Conservation (phyloP, 2,888 invertebrate species). For the Pandemis cinnamomeana region DNA sequence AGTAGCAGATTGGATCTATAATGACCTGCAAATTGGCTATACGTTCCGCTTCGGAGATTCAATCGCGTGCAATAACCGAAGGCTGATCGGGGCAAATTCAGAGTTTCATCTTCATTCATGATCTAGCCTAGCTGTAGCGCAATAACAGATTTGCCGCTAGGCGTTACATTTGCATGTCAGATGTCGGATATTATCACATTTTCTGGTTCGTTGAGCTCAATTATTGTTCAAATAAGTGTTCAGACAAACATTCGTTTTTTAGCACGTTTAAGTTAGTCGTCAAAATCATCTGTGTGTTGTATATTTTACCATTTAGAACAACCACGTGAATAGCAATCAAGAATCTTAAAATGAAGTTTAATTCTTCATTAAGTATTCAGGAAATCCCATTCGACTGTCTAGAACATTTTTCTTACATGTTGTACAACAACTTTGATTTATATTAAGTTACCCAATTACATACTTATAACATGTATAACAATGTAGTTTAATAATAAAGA, state of each 20-base stretch:
- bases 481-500: slow-evolving; percentile 19
- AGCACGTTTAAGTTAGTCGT: slow-evolving; percentile 21
- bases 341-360: neutral
- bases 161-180: slow-evolving; percentile 57
- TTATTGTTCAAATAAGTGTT: slow-evolving; percentile 42
- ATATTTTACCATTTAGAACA: neutral
- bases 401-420: slow-evolving; percentile 28
- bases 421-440: slow-evolving; percentile 22
- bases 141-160: slow-evolving; percentile 68
- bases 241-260: slow-evolving; percentile 26
- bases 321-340: neutral
- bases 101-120: slow-evolving; percentile 49
- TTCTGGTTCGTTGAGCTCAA: slow-evolving; percentile 55
- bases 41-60: slow-evolving; percentile 63
- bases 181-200: slow-evolving; percentile 52
- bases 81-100: slow-evolving; percentile 62
- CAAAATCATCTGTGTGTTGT: neutral
- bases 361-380: slow-evolving; percentile 15
- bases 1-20: slow-evolving; percentile 45
- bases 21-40: slow-evolving; percentile 69
- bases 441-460: slow-evolving; percentile 22
- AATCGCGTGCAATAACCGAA: slow-evolving; percentile 65
- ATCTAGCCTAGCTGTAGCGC: slow-evolving; percentile 49
- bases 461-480: slow-evolving; percentile 6
- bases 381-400: slow-evolving; percentile 23